phyloP scores from a whole-genome alignment of 2,888 invertebrate genomes.

The Brachyptera putata region DNA sequence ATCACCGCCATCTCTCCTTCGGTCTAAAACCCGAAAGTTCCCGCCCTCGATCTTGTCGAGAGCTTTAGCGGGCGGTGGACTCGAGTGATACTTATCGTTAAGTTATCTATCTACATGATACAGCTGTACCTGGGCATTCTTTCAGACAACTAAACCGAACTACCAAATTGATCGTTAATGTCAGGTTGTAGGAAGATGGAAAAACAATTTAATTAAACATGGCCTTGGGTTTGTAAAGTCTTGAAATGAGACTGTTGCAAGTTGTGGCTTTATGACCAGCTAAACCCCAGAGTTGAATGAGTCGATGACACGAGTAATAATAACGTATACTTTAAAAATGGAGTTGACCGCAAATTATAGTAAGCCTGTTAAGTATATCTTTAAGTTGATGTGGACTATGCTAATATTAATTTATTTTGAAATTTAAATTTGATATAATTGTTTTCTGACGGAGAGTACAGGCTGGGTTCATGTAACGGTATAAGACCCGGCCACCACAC shows the following conservation, averaged over 20 bases:
- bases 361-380: too few relatives aligned
- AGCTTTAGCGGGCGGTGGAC: conserved; percentile 1
- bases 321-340: not conserved
- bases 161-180: conserved; percentile 17
- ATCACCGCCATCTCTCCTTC: not conserved
- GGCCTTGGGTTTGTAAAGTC: not conserved
- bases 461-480: conserved; percentile 1
- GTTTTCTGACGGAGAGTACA: not conserved
- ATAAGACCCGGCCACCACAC: not conserved
- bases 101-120: conserved; percentile 7
- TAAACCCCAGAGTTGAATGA: too few relatives aligned
- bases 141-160: conserved; percentile 6
- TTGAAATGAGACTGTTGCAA: too few relatives aligned
- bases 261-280: too few relatives aligned
- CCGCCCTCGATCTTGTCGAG: not conserved
- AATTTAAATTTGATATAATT: conserved; percentile 2
- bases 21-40: too few relatives aligned
- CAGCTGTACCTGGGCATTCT: conserved; percentile 12
- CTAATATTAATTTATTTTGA: conserved; percentile 7
- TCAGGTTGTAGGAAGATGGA: conserved; percentile 12
- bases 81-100: conserved; percentile 8
- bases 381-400: too few relatives aligned
- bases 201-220: conserved; percentile 19
- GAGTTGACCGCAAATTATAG: not conserved
- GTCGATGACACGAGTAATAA: not conserved